Percentiles rank a stretch among this genome's conserved stretches.
phyloP scores from a whole-genome alignment of 2,888 invertebrate genomes.

The Caenorhabditis panamensis region DNA sequence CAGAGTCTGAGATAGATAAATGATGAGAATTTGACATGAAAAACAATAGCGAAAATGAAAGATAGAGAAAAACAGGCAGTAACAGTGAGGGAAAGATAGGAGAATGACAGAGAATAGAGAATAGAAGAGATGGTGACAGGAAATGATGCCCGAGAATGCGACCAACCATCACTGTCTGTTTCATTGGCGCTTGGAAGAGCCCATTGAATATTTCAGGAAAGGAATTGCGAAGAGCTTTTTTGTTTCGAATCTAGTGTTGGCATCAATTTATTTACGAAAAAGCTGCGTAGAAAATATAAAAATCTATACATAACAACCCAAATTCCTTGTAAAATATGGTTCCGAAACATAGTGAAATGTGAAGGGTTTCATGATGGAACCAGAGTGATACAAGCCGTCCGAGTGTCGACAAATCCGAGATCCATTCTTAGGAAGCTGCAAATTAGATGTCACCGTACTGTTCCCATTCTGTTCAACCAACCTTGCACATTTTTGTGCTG shows the following conservation, averaged over 20 bases:
- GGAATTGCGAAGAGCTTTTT: too few relatives aligned
- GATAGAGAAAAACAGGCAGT: background rate
- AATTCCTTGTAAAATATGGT: constrained; percentile 47
- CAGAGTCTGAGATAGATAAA: background rate
- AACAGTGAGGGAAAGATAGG: too few relatives aligned
- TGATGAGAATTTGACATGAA: too few relatives aligned
- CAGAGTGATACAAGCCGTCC: constrained; percentile 49
- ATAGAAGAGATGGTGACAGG: background rate
- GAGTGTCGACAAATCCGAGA: constrained; percentile 37
- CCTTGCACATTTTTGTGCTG: constrained; percentile 27
- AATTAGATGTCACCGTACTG: background rate
- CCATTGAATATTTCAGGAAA: background rate
- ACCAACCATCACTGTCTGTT: background rate
- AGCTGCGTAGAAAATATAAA: too few relatives aligned
- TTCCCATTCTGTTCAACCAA: background rate
- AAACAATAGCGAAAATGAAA: too few relatives aligned
- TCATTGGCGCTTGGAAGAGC: background rate
- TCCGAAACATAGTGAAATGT: constrained; percentile 42
- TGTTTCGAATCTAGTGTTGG: too few relatives aligned
- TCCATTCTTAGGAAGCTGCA: constrained; percentile 46
- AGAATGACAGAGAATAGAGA: too few relatives aligned
- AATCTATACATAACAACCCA: constrained; percentile 46
- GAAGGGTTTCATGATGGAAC: constrained; percentile 35
- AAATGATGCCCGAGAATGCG: background rate
- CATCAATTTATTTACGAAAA: too few relatives aligned